Conservation (phyloP, 1,140 invertebrate species). For the Tetraneura akinire region DNA sequence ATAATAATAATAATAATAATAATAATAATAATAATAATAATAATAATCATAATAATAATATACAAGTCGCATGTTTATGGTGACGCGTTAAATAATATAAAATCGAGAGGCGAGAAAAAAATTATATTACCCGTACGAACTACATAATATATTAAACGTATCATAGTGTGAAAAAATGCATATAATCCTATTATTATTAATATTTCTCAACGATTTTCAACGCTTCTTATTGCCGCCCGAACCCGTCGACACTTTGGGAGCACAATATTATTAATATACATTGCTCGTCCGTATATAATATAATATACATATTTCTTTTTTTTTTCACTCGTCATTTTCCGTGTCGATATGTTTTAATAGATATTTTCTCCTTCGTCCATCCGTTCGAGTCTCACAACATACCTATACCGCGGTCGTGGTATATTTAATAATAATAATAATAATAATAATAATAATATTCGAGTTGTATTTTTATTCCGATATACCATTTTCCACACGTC, state of each 20-base stretch:
- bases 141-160: background rate
- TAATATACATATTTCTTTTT: background rate
- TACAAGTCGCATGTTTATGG: background rate
- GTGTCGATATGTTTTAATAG: conserved; percentile 50
- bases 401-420: background rate
- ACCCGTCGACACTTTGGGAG: background rate
- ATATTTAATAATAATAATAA: background rate
- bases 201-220: conserved; percentile 49
- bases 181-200: conserved; percentile 41
- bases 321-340: conserved; percentile 39
- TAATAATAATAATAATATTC: too few species aligned
- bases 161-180: conserved; percentile 34
- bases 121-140: background rate
- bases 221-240: conserved; percentile 31
- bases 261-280: background rate
- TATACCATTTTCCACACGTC: background rate
- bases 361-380: background rate
- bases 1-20: too few species aligned
- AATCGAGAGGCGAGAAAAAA: conserved; percentile 22
- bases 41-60: too few species aligned
- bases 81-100: background rate
- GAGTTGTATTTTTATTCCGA: conserved; percentile 28
- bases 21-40: too few species aligned
- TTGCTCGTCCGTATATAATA: background rate
- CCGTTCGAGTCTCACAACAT: background rate